Conservation (phyloP, 2,797 vertebrate genomes). For the Notolepis coatsorum region DNA sequence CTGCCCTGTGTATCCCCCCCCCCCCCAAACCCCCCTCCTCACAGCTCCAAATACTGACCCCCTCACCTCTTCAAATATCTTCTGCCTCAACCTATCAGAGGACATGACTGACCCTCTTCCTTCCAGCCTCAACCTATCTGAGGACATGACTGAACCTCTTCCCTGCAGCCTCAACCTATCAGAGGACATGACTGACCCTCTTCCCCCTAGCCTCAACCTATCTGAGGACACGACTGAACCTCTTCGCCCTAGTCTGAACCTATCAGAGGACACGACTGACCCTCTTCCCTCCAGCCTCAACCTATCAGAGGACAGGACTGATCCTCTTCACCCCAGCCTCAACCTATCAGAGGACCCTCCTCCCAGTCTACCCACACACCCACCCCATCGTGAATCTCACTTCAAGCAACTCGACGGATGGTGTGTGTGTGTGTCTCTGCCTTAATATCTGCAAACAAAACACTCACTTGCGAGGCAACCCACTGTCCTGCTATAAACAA, state of each 20-base stretch:
- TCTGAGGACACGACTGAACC: too few relatives aligned
- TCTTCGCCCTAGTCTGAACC: too few relatives aligned
- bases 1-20: constrained; percentile 62
- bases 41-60: constrained; percentile 42
- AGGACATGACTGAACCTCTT: neutral
- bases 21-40: constrained; percentile 74
- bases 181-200: too few relatives aligned
- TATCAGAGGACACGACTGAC: too few relatives aligned
- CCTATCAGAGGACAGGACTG: too few relatives aligned
- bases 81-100: neutral
- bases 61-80: neutral
- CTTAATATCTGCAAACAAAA: constrained; percentile 82
- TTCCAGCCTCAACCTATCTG: neutral
- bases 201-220: too few relatives aligned
- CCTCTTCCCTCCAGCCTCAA: neutral
- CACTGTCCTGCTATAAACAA: constrained; percentile 37
- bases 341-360: neutral
- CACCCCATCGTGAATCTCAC: neutral
- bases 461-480: constrained; percentile 41
- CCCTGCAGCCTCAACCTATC: constrained; percentile 7
- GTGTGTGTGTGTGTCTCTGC: constrained; percentile 82
- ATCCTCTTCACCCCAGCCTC: neutral
- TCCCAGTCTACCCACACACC: neutral
- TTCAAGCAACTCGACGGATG: constrained; percentile 46
- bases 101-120: neutral